These are phyloP conservation scores for Bruchidius siliquastri DNA, from an alignment of 2,888 invertebrate species.

Conservation along the genomic window DNA sequence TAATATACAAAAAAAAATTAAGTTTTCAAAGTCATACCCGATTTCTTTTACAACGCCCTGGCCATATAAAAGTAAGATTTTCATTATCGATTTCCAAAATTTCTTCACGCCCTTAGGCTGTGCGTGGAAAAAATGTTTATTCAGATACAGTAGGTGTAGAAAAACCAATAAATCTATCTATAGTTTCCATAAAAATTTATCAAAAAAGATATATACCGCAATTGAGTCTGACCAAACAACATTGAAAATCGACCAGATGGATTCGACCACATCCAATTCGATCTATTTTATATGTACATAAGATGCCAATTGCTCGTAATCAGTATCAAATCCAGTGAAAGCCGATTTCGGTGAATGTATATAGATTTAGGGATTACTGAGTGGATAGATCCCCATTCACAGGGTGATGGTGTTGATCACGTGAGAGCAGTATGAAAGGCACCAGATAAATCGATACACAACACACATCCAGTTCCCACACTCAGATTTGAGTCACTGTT, in stretches of 20 bases:
- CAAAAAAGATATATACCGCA: too few species aligned
- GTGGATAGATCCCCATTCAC: neutral
- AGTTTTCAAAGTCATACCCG: too few species aligned
- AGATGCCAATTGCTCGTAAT: neutral
- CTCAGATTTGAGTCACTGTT: neutral
- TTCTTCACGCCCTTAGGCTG: too few species aligned
- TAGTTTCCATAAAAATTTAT: too few species aligned
- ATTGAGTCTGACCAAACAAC: too few species aligned
- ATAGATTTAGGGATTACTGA: neutral
- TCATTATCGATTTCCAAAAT: too few species aligned
- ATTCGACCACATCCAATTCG: neutral
- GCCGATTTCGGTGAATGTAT: neutral
- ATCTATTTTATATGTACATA: neutral
- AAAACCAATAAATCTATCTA: too few species aligned
- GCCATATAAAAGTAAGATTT: too few species aligned
- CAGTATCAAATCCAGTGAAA: neutral
- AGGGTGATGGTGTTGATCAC: neutral
- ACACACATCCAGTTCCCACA: neutral
- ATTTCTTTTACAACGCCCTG: too few species aligned
- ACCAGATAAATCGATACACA: neutral
- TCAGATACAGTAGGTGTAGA: too few species aligned
- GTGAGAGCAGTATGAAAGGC: neutral
- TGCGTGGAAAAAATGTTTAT: too few species aligned
- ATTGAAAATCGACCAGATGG: neutral
- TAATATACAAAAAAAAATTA: too few species aligned